These are phyloP conservation scores for Axea sp. DNA, from an alignment of 2,888 invertebrate genomes.

Conservation along the genomic window DNA sequence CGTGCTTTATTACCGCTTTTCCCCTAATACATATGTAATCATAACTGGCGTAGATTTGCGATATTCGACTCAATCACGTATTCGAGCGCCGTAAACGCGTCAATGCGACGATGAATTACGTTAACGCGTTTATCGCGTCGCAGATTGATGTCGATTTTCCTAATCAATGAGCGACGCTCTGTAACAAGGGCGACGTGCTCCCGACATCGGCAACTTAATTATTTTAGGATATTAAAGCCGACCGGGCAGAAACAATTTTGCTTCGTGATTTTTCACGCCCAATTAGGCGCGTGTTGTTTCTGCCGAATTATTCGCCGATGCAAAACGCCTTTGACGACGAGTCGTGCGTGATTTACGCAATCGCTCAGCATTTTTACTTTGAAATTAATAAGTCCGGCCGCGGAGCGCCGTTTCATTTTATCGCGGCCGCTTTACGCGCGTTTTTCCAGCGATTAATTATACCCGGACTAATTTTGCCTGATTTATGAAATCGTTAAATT, in stretches of 20 bases:
- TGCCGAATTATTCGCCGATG: slow-evolving; percentile 1
- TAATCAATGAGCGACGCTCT: slow-evolving; percentile 52
- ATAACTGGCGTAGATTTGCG: slow-evolving; percentile 58
- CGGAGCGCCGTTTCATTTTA: not conserved
- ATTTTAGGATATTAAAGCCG: slow-evolving; percentile 41
- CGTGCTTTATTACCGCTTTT: slow-evolving; percentile 62
- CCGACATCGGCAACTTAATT: slow-evolving; percentile 40
- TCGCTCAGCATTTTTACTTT: slow-evolving; percentile 1
- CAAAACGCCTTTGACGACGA: not conserved
- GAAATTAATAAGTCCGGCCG: slow-evolving; percentile 11
- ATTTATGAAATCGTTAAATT: slow-evolving; percentile 24
- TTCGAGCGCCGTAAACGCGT: slow-evolving; percentile 48
- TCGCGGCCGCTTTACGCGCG: slow-evolving; percentile 1
- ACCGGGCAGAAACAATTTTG: slow-evolving; percentile 24
- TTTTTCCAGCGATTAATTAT: slow-evolving; percentile 5
- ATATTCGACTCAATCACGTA: slow-evolving; percentile 57
- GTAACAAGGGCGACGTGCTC: slow-evolving; percentile 39
- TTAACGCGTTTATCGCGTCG: slow-evolving; percentile 53
- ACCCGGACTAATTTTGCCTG: not conserved
- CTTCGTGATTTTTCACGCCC: slow-evolving; percentile 13
- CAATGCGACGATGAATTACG: slow-evolving; percentile 60
- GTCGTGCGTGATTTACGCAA: slow-evolving; percentile 13
- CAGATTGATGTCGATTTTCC: slow-evolving; percentile 58
- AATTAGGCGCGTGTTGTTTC: slow-evolving; percentile 22
- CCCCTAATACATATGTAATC: slow-evolving; percentile 63